Evolutionary conservation across 2,888 invertebrate genomes (phyloP), one percentile per base, ranked within the genome.

Genomic region (Idaea aversata): DNA sequence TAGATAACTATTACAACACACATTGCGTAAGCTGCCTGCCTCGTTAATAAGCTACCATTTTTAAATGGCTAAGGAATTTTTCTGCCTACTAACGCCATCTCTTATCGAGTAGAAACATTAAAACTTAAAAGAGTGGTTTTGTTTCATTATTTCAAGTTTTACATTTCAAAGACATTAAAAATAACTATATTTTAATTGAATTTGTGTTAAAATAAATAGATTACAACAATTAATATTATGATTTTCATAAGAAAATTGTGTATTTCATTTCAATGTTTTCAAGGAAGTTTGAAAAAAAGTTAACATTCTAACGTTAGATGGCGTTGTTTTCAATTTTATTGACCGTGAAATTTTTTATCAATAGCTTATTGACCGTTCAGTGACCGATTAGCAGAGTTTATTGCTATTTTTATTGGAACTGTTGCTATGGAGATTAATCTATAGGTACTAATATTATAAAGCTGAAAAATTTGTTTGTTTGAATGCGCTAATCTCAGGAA

Each of bases 331-430:
- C 15, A 65, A 65, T 57, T 34, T 63, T n/a, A 15, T 16, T 6
- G 7, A 34, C 6, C 3, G 13, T 59, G 34, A 59, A 10, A 59
- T 34, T 59, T 76, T 78, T 82, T 80, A 80, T 83, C 81, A 83
- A 71, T 73, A 72, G 71, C 72, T 68, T 67, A 70, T n/a, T 87
- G 86, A 88, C 86, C 88, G 89, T 83, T 25, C 88, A 67, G 72
- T 84, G 87, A 85, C 88, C 82, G 82, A 79, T 81, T 80, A 77
- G 69, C 67, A 66, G 65, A 63, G 70, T 77, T 77, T 77, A 78
- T 80, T 84, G 77, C 79, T 82, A 81, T 84, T 82, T 75, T 73
- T 77, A 70, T 71, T 69, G 68, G 1, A 61, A 66, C 63, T 67
- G 67, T 75, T 73, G 70, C 68, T 67, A 70, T 68, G 63, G 65